A percentile compares a stretch with the other conserved stretches of the same genome.
These are phyloP conservation scores for Synodontis membranacea DNA, from an alignment of 2,113 vertebrate species.

Conservation along the genomic window DNA sequence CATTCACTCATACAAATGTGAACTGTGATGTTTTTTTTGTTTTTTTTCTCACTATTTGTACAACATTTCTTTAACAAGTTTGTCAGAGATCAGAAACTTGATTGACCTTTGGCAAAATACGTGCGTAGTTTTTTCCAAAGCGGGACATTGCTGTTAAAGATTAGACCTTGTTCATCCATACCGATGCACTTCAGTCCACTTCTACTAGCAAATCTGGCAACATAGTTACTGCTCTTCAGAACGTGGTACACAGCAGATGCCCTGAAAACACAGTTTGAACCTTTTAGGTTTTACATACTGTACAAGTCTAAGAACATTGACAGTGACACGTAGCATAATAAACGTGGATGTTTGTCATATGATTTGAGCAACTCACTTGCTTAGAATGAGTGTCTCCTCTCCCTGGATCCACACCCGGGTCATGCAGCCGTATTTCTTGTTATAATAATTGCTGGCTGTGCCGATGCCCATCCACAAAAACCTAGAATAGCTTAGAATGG, in stretches of 20 bases:
- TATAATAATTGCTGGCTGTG: slow-evolving; percentile 93
- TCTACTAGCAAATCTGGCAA: slow-evolving; percentile 84
- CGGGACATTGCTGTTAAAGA: slow-evolving; percentile 86
- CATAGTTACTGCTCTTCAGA: slow-evolving; percentile 84
- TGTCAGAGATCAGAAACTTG: neutral
- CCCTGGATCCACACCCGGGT: slow-evolving; percentile 90
- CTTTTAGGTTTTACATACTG: neutral
- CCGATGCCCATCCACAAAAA: slow-evolving; percentile 93
- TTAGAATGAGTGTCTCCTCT: slow-evolving; percentile 91
- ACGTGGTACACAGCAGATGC: slow-evolving; percentile 85
- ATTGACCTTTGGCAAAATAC: slow-evolving; percentile 87
- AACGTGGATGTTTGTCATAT: neutral
- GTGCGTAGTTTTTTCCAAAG: slow-evolving; percentile 84
- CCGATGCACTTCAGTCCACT: slow-evolving; percentile 84
- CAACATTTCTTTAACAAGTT: neutral
- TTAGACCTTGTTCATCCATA: slow-evolving; percentile 91
- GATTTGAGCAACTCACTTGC: slow-evolving; percentile 76
- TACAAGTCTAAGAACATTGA: too few species aligned
- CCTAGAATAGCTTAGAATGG: slow-evolving; percentile 82
- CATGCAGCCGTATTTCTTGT: slow-evolving; percentile 87
- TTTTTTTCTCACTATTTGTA: too few species aligned
- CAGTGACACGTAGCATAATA: neutral
- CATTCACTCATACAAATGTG: neutral
- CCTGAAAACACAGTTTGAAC: slow-evolving; percentile 63
- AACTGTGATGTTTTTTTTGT: neutral